Conservation (phyloP, 37 sponge, comb jelly and placozoan genomes). For the Cliona cf. orientalis region DNA sequence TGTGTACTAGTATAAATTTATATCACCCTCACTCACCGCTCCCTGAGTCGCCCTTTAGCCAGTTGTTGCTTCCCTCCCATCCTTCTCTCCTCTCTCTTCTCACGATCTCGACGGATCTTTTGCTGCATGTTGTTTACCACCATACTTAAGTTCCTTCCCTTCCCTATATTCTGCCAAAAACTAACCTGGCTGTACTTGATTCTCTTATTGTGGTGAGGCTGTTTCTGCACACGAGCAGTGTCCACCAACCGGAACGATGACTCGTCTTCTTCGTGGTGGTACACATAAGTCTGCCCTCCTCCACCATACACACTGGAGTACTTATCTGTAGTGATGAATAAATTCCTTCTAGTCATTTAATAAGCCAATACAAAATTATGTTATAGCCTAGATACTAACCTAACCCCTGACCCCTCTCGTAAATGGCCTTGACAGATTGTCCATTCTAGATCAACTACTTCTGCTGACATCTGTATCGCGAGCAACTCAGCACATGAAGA, state of each 20-base stretch:
- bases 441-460: no score
- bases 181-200: constrained; percentile 51
- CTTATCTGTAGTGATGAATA: constrained; percentile 79
- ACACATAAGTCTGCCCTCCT: constrained; percentile 82
- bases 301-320: constrained; percentile 71
- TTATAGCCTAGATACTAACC: no score
- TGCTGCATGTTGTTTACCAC: constrained; percentile 17
- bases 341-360: no score
- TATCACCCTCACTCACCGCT: constrained; percentile 17
- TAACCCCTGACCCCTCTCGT: no score
- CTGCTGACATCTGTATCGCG: no score
- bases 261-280: constrained; percentile 92
- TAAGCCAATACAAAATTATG: no score
- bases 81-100: constrained; percentile 77
- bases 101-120: constrained; percentile 73
- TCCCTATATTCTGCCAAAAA: background rate
- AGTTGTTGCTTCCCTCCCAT: constrained; percentile 69
- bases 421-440: no score
- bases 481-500: no score
- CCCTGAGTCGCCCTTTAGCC: constrained; percentile 45
- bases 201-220: constrained; percentile 57
- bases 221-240: constrained; percentile 71
- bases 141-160: background rate
- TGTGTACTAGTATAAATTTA: background rate
- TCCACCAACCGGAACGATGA: constrained; percentile 88